Evolutionary conservation across 2,113 vertebrate species (phyloP).

Genomic region (Pleuronectes platessa): DNA sequence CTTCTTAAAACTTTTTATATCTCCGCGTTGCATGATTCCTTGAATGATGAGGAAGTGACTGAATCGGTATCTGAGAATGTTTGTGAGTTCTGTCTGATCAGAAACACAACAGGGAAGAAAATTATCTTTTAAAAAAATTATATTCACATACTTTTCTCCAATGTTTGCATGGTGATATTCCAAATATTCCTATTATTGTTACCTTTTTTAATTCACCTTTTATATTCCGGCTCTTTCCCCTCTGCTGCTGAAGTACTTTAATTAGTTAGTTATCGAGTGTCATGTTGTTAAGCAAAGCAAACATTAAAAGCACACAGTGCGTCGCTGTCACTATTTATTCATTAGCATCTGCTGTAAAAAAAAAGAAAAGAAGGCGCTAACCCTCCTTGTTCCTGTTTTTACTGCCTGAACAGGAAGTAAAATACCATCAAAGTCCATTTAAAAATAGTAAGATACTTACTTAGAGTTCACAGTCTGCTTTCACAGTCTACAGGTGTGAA

Average conservation of each 20-base stretch:
- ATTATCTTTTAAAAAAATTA: too few relatives aligned
- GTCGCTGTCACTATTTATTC: neutral
- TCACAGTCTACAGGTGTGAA: neutral
- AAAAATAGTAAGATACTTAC: neutral
- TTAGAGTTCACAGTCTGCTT: neutral
- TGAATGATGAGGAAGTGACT: too few relatives aligned
- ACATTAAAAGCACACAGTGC: neutral
- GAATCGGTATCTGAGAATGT: too few relatives aligned
- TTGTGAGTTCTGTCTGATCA: too few relatives aligned
- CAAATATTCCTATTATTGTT: too few relatives aligned
- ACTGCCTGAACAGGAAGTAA: neutral
- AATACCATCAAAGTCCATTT: neutral
- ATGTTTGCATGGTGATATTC: too few relatives aligned
- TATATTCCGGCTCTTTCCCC: neutral
- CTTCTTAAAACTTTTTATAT: neutral
- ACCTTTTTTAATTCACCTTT: neutral
- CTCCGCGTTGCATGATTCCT: neutral
- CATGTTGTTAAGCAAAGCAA: neutral
- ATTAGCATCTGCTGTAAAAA: neutral
- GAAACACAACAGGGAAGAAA: too few relatives aligned
- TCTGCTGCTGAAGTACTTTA: neutral
- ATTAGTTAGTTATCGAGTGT: neutral
- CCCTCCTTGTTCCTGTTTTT: slow-evolving; percentile 13
- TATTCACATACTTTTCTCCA: too few relatives aligned
- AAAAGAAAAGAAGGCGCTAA: neutral